Evolutionary conservation across 2,113 vertebrate genomes (phyloP).

Genomic region (Spheniscus mendiculus): DNA sequence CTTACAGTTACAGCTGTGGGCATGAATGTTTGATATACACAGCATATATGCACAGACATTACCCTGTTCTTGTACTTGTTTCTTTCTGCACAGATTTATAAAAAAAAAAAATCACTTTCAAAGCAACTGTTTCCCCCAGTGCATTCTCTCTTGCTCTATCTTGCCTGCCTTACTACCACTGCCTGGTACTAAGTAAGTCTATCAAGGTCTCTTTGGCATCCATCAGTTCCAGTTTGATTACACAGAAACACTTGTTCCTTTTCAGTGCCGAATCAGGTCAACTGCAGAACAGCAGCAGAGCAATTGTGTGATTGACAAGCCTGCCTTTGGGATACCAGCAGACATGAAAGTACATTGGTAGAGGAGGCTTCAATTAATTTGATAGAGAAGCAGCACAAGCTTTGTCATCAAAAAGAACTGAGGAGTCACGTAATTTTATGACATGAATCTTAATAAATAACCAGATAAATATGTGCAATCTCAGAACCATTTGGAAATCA

Average conservation of each 20-base stretch:
- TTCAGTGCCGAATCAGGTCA: slow-evolving; percentile 57
- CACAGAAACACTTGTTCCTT: slow-evolving; percentile 30
- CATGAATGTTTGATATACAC: neutral
- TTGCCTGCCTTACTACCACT: neutral
- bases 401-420: neutral
- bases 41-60: neutral
- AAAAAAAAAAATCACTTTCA: neutral
- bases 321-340: slow-evolving; percentile 51
- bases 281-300: slow-evolving; percentile 38
- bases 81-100: neutral
- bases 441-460: slow-evolving; percentile 22
- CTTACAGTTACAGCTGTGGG: neutral
- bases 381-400: slow-evolving; percentile 2
- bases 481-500: slow-evolving; percentile 36
- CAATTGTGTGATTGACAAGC: slow-evolving; percentile 62
- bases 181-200: neutral
- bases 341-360: slow-evolving; percentile 34
- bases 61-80: neutral
- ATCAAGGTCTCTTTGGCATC: slow-evolving; percentile 42
- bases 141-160: neutral
- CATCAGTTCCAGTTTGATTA: slow-evolving; percentile 38
- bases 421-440: neutral
- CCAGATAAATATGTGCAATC: neutral
- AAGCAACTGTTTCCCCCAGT: neutral
- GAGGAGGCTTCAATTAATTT: slow-evolving; percentile 60